Conservation (phyloP, 2,113 vertebrate genomes). For the Zosterops lateralis region DNA sequence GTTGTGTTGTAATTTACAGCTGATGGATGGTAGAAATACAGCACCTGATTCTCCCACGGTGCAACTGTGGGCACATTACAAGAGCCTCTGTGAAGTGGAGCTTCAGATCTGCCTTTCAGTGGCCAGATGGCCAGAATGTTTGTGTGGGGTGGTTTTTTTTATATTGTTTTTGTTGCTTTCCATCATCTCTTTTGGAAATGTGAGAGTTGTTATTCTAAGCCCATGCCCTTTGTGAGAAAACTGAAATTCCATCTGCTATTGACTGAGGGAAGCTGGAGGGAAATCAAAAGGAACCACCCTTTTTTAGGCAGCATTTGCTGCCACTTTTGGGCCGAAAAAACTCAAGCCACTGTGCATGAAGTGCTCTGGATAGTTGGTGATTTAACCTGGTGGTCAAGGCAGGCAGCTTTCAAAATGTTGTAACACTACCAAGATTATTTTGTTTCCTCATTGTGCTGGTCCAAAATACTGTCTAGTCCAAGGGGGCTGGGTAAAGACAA, state of each 20-base stretch:
- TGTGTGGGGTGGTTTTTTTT: background rate
- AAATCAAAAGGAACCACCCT: background rate
- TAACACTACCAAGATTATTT: background rate
- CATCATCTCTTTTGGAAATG: constrained; percentile 2
- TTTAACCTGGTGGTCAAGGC: background rate
- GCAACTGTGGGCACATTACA: background rate
- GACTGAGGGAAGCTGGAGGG: background rate
- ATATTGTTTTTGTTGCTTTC: constrained; percentile 2
- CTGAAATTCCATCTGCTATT: constrained; percentile 28
- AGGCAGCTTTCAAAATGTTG: background rate
- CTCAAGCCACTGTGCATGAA: background rate
- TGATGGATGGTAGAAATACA: background rate
- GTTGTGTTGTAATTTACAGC: background rate
- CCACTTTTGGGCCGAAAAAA: background rate
- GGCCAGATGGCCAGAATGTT: constrained; percentile 42
- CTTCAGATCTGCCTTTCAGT: background rate
- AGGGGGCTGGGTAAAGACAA: background rate
- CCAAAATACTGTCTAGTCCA: background rate
- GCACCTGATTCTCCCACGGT: background rate
- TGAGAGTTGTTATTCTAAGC: constrained; percentile 23
- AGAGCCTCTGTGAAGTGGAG: background rate
- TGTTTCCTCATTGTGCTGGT: background rate
- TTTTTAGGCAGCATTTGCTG: background rate
- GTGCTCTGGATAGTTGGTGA: background rate
- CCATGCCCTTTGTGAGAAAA: constrained; percentile 22